Percentiles rank a stretch among this genome's conserved stretches.
Evolutionary conservation across 2,113 vertebrate genomes (phyloP).

Genomic region (Clupea harengus): DNA sequence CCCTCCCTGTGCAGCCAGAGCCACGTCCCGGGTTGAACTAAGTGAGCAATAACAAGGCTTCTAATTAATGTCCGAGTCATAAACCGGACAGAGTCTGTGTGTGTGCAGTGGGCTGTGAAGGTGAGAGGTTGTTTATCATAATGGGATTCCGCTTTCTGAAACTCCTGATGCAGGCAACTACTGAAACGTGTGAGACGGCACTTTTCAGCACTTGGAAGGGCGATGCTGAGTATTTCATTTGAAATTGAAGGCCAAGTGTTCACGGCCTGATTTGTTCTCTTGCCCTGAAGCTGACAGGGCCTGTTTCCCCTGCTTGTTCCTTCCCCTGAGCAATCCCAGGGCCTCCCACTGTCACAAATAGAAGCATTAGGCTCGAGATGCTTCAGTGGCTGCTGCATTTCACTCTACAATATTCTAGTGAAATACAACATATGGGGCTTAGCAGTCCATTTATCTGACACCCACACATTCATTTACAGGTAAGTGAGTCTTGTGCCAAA

Average conservation of each 20-base stretch:
- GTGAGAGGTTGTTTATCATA: neutral
- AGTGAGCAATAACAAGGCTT: neutral
- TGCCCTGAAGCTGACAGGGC: neutral
- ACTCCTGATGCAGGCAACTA: conserved; percentile 2
- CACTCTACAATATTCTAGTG: neutral
- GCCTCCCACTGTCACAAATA: neutral
- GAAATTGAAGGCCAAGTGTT: neutral
- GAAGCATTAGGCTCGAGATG: neutral
- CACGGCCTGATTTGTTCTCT: neutral
- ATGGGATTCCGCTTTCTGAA: neutral
- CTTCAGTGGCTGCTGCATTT: neutral
- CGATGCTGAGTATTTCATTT: neutral
- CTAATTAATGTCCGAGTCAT: neutral
- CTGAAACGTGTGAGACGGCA: neutral
- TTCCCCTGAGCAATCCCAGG: neutral
- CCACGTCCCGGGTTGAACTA: neutral
- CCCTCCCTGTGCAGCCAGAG: neutral
- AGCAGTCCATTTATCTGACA: neutral
- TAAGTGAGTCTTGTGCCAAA: neutral
- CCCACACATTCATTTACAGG: neutral
- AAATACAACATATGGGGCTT: too few relatives aligned
- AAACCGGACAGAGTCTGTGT: neutral
- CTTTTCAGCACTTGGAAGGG: neutral
- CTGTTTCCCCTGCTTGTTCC: neutral
- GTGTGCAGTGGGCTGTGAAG: neutral